Evolutionary conservation across 1,140 invertebrate genomes (phyloP), one percentile per base, ranked within the genome.

Genomic region (Aphis gossypii): DNA sequence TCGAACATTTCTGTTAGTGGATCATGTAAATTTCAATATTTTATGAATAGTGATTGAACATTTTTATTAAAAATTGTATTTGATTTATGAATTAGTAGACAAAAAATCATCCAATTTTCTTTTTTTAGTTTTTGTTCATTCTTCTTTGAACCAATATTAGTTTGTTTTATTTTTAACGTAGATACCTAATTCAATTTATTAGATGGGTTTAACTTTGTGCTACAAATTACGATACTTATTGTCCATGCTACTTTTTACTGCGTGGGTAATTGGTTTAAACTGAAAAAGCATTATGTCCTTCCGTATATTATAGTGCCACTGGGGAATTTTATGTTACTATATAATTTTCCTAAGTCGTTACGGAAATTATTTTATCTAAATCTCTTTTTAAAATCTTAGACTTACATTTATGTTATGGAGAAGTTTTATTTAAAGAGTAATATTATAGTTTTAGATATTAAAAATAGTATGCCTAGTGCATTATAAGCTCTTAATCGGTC

Each of bases 181-280:
- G 38, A 41, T 41, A 41, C 38, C 38, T 41, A 56, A 89, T 89
- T 54, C 23, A 56, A 56, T 89, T 56, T 89, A 41, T n/a, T 35
- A 25, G 35, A 56, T 54, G 7, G 48, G n/a, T 18, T 76, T 54
- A 89, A 54, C 48, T 54, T 89, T 38, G 21, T 89, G 54, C 51
- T 56, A 86, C 9, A 76, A 76, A n/a, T 76, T 76, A 38, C 48
- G 8, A 82, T 35, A 68, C 56, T 68, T 46, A 76, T 76, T 44
- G 41, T 2, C 30, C 44, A 46, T 21, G n/a, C 51, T 46, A 48
- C 38, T 68, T 51, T 46, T 38, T 92, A 82, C n/a, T 82, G 76
- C 18, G n/a, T 48, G 23, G 46, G 38, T 82, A 76, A 92, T 82
- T 82, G 91, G 60, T 23, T 82, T 46, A 82, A 92, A 46, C n/a